Percentiles rank a stretch among this genome's conserved stretches.
Evolutionary conservation across 1,140 invertebrate genomes (phyloP).

Genomic region (Bombus superbus): DNA sequence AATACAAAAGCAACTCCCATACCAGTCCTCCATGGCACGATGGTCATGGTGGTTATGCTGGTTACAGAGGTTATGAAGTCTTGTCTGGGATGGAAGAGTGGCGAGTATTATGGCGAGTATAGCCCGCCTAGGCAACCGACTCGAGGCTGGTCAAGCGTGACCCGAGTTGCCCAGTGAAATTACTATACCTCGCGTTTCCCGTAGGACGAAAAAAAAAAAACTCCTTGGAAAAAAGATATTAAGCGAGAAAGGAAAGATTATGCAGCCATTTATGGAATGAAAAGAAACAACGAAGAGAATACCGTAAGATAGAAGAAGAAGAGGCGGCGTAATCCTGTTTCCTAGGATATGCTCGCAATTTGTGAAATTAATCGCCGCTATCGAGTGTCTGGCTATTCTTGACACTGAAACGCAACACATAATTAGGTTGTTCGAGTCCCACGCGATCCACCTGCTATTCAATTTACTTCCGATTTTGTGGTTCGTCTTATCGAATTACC

Average conservation of each 20-base stretch:
- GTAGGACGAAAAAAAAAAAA: neutral
- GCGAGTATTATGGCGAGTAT: slow-evolving; percentile 57
- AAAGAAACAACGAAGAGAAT: neutral
- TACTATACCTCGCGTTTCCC: slow-evolving; percentile 2
- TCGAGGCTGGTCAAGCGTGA: slow-evolving; percentile 38
- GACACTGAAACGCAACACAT: slow-evolving; percentile 9
- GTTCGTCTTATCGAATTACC: slow-evolving; percentile 25
- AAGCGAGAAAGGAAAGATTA: neutral
- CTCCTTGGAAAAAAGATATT: slow-evolving; percentile 16
- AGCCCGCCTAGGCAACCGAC: slow-evolving; percentile 50
- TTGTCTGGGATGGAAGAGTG: slow-evolving; percentile 65
- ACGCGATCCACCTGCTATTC: slow-evolving; percentile 30
- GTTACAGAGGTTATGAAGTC: slow-evolving; percentile 68
- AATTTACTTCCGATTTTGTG: slow-evolving; percentile 53
- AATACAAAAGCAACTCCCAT: slow-evolving; percentile 57
- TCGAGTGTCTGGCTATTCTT: neutral
- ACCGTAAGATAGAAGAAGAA: neutral
- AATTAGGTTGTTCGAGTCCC: slow-evolving; percentile 42
- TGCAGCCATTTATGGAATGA: neutral
- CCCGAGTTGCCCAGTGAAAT: slow-evolving; percentile 20
- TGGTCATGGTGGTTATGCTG: slow-evolving; percentile 68
- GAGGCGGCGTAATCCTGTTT: too few species aligned
- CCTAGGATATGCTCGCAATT: neutral
- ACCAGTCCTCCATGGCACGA: slow-evolving; percentile 8
- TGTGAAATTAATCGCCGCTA: slow-evolving; percentile 11